Base-by-base conservation (phyloP, 1,140 invertebrate species). In the Procambarus virginalis region DNA sequence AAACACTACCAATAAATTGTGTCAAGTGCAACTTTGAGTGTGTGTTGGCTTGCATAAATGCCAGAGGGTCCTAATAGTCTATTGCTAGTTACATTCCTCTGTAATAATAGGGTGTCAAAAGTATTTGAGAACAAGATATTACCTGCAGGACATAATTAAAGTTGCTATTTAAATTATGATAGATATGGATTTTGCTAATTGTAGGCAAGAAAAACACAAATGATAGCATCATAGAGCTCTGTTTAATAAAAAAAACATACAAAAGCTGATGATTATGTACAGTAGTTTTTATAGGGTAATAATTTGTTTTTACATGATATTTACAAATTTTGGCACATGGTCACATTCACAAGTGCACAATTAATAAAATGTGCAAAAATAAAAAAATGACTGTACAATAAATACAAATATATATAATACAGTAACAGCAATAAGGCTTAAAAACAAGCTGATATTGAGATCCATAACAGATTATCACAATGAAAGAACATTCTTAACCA, bases 191-290 rank as follows among this genome's bases (percentile, higher is more conserved):
- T 9, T 58, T 58, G 6, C 55, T 58, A 58, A 12, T 9, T 12
- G 3, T 64, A 17, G 60, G 60, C 17, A 2, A 64, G 17, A 64
- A 17, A 64, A 64, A 20, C 5, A 70, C 6, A 49, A 46, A 9
- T 20, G n/a, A 49, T 80, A 80, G 82, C 60, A 22, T 84, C 60
- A 84, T 84, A 70, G 82, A 68, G 82, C 82, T 84, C 78, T 58
- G 78, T 80, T 84, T 84, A 49, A 70, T 84, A 84, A 45, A 84
- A 84, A 84, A 84, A 84, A 84, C 82, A 84, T 84, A 84, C 68
- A 84, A 84, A 84, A 84, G 68, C 82, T 68, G 64, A 34, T n/a
- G 49, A 80, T 78, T 73, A 84, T 84, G 48, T 84, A 84, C 64
- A 84, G 14, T 68, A 51, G 5, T 70, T 49, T 73, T 20, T 84